A percentile compares a stretch with the other conserved stretches of the same genome.
Conservation (phyloP, 1,140 invertebrate genomes). For the Eriosoma lanigerum region DNA sequence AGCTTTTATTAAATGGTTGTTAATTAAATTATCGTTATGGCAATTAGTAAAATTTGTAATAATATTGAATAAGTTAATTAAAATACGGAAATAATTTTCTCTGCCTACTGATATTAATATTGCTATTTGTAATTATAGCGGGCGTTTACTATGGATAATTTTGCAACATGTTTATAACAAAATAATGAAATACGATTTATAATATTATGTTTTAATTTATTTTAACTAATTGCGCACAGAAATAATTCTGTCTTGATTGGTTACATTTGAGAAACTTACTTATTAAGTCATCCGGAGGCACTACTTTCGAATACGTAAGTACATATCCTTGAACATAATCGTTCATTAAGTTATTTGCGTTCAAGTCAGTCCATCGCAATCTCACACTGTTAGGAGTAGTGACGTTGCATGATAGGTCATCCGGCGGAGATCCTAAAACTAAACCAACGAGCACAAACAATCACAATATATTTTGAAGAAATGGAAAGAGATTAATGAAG, state of each 20-base stretch:
- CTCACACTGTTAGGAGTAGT: constrained; percentile 23
- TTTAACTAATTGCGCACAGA: no score
- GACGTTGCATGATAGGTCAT: constrained; percentile 60
- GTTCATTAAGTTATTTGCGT: background rate
- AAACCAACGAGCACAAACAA: no score
- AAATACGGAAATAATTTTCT: background rate
- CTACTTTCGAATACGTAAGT: constrained; percentile 36
- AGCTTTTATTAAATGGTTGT: background rate
- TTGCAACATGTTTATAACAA: no score
- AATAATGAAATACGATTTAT: no score
- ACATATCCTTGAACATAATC: constrained; percentile 33
- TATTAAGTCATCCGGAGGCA: constrained; percentile 17
- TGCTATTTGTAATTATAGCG: no score
- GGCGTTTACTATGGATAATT: no score
- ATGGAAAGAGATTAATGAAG: background rate
- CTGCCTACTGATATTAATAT: background rate
- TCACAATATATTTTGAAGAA: background rate
- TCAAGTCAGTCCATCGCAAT: constrained; percentile 28
- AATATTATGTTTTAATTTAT: no score
- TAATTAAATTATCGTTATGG: background rate
- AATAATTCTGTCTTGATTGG: no score
- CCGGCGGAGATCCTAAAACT: constrained; percentile 9
- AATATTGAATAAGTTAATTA: constrained; percentile 1
- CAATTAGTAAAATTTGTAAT: background rate
- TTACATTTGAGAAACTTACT: background rate